These are phyloP conservation scores for Leptatherina wallacei DNA, from an alignment of 2,797 vertebrate genomes.

Conservation along the genomic window DNA sequence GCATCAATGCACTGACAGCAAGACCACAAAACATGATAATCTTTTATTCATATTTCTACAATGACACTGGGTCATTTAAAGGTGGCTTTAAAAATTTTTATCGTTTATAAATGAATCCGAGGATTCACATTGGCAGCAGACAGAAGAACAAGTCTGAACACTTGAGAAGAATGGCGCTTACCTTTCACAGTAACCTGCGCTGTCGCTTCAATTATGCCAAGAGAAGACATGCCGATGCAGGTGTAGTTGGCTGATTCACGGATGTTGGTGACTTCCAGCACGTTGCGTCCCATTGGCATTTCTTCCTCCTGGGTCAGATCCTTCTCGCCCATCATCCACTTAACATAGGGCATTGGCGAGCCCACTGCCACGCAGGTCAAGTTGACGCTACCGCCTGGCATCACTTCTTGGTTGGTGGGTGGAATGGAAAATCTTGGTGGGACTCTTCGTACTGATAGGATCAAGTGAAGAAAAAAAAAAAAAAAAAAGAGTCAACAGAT, in stretches of 20 bases:
- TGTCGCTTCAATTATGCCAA: slow-evolving; percentile 94
- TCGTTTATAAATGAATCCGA: neutral
- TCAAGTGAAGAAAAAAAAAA: slow-evolving; percentile 27
- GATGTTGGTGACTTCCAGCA: slow-evolving; percentile 93
- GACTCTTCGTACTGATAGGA: slow-evolving; percentile 89
- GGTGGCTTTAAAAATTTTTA: slow-evolving; percentile 1
- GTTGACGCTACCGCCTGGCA: slow-evolving; percentile 96
- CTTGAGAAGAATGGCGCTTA: slow-evolving; percentile 67
- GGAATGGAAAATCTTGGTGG: slow-evolving; percentile 96
- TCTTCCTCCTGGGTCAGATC: slow-evolving; percentile 95
- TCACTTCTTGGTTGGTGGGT: slow-evolving; percentile 95
- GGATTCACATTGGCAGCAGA: slow-evolving; percentile 2
- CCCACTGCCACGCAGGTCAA: slow-evolving; percentile 96
- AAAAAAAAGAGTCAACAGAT: slow-evolving; percentile 17
- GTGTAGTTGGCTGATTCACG: slow-evolving; percentile 95
- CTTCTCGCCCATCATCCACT: slow-evolving; percentile 91
- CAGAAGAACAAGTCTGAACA: neutral
- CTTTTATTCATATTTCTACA: slow-evolving; percentile 33
- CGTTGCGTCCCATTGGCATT: slow-evolving; percentile 94
- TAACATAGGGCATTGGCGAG: slow-evolving; percentile 96
- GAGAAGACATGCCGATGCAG: slow-evolving; percentile 94
- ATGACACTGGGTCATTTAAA: neutral
- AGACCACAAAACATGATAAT: slow-evolving; percentile 24
- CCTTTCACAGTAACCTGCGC: slow-evolving; percentile 97
- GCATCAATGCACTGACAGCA: slow-evolving; percentile 26